Percentiles rank a stretch among this genome's conserved stretches.
Conservation (phyloP, 2,113 vertebrate species). For the Thalassoma bifasciatum region DNA sequence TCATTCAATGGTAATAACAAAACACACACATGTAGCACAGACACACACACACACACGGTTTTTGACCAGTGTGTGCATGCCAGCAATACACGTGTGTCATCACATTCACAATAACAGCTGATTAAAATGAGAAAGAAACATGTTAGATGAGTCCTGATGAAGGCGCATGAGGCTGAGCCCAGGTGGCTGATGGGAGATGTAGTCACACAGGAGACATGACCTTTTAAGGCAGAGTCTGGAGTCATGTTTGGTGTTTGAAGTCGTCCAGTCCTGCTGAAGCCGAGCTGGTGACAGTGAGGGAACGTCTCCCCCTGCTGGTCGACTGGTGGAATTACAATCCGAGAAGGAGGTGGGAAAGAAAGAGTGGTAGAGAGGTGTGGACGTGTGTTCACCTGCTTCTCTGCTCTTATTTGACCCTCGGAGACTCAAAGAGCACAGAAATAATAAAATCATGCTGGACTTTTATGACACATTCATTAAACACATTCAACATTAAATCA, state of each 20-base stretch:
- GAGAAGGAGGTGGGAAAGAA: conserved; percentile 15
- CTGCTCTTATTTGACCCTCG: conserved; percentile 29
- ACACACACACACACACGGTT: conserved; percentile 6
- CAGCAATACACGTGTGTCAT: conserved; percentile 33
- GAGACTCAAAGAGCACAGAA: conserved; percentile 11
- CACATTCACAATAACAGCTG: conserved; percentile 76
- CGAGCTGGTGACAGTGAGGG: conserved; percentile 40
- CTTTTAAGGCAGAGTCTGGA: conserved; percentile 70
- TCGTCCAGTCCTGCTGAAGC: conserved; percentile 19
- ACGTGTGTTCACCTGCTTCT: conserved; percentile 58
- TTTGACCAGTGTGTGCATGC: conserved; percentile 7
- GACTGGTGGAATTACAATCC: conserved; percentile 55
- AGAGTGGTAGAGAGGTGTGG: conserved; percentile 70
- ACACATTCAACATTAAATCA: conserved; percentile 19
- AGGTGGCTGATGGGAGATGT: conserved; percentile 69
- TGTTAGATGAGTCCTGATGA: conserved; percentile 27
- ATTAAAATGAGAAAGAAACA: conserved; percentile 34
- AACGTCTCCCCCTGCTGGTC: conserved; percentile 74
- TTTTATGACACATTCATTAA: conserved; percentile 17
- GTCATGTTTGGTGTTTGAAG: conserved; percentile 19
- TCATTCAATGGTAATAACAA: conserved; percentile 77
- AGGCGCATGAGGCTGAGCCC: conserved; percentile 9
- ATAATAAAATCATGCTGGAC: conserved; percentile 46
- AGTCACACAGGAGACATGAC: conserved; percentile 19
- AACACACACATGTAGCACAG: conserved; percentile 34